These are phyloP conservation scores for Yasuhikotakia modesta DNA, from an alignment of 2,797 vertebrate species.

Conservation along the genomic window DNA sequence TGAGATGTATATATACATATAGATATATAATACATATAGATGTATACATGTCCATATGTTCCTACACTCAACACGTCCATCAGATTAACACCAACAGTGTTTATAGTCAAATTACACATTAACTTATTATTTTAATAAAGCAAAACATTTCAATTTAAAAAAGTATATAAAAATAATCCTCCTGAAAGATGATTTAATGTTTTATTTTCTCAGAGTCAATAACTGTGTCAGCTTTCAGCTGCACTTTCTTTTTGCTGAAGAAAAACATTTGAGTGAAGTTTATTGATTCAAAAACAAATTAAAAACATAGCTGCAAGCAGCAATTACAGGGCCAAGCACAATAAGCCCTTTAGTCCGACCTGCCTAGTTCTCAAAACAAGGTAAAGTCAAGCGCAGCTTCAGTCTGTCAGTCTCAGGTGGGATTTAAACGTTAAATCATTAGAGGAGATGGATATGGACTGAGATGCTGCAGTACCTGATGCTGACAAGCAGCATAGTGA, in stretches of 20 bases:
- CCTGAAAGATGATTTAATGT: too few species aligned
- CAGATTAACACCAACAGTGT: too few species aligned
- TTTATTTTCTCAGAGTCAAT: neutral
- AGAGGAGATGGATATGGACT: neutral
- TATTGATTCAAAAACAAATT: neutral
- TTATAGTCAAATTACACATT: neutral
- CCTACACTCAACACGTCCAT: neutral
- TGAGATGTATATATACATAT: too few species aligned
- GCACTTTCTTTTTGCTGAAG: neutral
- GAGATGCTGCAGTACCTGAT: neutral
- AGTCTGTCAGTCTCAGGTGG: neutral
- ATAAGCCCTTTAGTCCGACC: constrained; percentile 3
- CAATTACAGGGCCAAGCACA: constrained; percentile 4
- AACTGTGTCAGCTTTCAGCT: neutral
- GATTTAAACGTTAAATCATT: neutral
- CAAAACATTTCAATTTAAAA: neutral
- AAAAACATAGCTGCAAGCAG: constrained; percentile 1
- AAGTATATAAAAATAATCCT: neutral
- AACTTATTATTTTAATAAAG: neutral
- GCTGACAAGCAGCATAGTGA: neutral
- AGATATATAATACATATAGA: too few species aligned
- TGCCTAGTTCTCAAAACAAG: neutral
- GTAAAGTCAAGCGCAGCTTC: neutral
- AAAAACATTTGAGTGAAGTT: constrained; percentile 2
- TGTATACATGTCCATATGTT: too few species aligned